These are phyloP conservation scores for Mus caroli DNA, from an alignment of 2,797 vertebrate genomes.

Conservation along the genomic window DNA sequence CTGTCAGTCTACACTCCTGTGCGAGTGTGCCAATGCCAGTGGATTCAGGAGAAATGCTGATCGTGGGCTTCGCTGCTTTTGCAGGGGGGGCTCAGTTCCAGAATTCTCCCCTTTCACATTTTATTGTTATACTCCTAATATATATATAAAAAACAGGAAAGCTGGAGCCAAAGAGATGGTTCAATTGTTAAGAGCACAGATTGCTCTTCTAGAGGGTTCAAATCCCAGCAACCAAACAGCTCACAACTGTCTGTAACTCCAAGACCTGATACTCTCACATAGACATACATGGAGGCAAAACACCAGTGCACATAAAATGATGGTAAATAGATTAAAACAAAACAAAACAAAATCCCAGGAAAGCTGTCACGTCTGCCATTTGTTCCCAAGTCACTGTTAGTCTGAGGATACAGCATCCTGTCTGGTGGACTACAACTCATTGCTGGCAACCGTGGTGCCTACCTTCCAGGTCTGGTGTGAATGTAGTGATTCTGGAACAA, in stretches of 20 bases:
- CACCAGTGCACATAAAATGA: background rate
- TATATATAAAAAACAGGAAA: background rate
- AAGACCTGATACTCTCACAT: background rate
- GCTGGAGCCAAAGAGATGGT: background rate
- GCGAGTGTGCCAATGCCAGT: background rate
- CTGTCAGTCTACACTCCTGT: background rate
- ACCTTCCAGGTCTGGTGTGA: background rate
- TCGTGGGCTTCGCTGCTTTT: background rate
- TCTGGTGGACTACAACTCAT: background rate
- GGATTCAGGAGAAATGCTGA: constrained; percentile 10
- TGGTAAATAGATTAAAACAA: background rate
- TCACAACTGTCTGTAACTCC: background rate
- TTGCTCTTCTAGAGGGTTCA: background rate
- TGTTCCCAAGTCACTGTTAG: background rate
- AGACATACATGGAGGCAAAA: background rate
- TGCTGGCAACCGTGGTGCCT: background rate
- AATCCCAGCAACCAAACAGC: background rate
- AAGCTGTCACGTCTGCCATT: background rate
- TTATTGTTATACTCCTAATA: background rate
- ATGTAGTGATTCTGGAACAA: background rate
- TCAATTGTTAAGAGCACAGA: background rate
- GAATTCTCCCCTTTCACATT: background rate
- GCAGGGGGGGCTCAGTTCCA: background rate
- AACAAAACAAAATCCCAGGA: background rate
- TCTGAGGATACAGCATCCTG: background rate